Base-by-base conservation (phyloP, 2,797 vertebrate genomes). In the Argya squamiceps region DNA sequence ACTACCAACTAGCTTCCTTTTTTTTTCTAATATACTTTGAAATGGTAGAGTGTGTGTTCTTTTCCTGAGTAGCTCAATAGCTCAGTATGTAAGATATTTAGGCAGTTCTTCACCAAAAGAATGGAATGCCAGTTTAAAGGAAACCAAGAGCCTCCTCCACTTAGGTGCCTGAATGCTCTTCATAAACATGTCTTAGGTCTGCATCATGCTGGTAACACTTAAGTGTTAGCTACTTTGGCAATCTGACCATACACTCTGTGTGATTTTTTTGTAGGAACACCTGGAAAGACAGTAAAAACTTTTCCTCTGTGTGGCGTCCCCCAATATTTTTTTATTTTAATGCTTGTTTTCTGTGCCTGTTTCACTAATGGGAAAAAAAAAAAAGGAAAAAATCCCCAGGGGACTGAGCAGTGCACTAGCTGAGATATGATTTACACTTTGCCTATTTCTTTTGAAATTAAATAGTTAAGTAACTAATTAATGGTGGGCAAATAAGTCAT, bases 351-450 rank as follows among this genome's bases (percentile, higher is more conserved):
- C 52, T 68, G 11, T 58, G 14, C 7, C 18, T 34, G 3, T 69
- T 91, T 68, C 24, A 55, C 16, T 67, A 46, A 46, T 10, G 37
- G 20, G 26, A 41, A 32, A 50, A 75, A 49, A 49, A 9, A 27
- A n/a, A 22, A 9, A 50, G 26, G 2, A 17, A 8, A 15, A 23
- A 12, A 37, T 20, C 6, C 0, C 6, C 10, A 12, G 14, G 5
- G 10, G 7, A 55, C 24, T 26, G 15, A 70, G 39, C 22, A 41
- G 26, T 49, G 8, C 9, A 34, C 9, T 84, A 84, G 19, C 36
- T 75, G n/a, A 37, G 29, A 36, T 71, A 32, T 58, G 21, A 67
- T 37, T 37, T 50, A 26, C 9, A 36, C 21, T 71, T 73, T 10
- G 1, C 14, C 9, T 60, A 41, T 64, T 41, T 83, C 4, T 91